These are phyloP conservation scores for Panorpa germanica DNA, from an alignment of 2,888 invertebrate genomes.

Conservation along the genomic window DNA sequence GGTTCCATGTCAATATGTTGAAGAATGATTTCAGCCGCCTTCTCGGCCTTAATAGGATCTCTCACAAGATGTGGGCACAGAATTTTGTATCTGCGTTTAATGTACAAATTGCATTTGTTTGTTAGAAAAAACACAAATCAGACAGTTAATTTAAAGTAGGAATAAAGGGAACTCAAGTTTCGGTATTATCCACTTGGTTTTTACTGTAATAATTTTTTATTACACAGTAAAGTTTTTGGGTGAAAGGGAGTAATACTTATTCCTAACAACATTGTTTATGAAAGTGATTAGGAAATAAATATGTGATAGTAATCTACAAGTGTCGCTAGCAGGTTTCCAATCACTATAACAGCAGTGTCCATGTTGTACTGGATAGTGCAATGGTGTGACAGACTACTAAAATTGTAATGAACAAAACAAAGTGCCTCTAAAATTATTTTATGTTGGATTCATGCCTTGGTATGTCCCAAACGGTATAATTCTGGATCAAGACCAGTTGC, in stretches of 20 bases:
- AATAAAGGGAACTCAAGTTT: no score
- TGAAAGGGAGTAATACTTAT: conserved; percentile 5
- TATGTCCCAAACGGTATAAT: conserved; percentile 92
- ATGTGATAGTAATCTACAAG: conserved; percentile 1
- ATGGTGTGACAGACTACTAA: conserved; percentile 2
- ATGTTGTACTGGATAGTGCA: conserved; percentile 5
- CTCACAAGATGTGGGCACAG: conserved; percentile 83
- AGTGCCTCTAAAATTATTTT: conserved; percentile 6
- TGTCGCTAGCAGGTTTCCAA: not conserved
- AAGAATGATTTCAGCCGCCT: conserved; percentile 69
- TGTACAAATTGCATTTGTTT: conserved; percentile 13
- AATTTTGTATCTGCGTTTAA: conserved; percentile 92
- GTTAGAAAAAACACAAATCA: no score
- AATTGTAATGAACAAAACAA: not conserved
- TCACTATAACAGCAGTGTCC: no score
- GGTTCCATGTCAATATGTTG: conserved; percentile 68
- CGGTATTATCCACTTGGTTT: no score
- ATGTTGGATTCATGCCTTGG: conserved; percentile 74
- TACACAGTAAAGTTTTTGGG: no score
- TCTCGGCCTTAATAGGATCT: conserved; percentile 51
- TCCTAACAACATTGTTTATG: no score
- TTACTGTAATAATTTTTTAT: no score
- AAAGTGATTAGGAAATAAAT: not conserved
- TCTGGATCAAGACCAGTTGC: conserved; percentile 71
- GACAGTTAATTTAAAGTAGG: no score